These are phyloP conservation scores for Acanthornis magna DNA, from an alignment of 2,797 vertebrate species.

Conservation along the genomic window DNA sequence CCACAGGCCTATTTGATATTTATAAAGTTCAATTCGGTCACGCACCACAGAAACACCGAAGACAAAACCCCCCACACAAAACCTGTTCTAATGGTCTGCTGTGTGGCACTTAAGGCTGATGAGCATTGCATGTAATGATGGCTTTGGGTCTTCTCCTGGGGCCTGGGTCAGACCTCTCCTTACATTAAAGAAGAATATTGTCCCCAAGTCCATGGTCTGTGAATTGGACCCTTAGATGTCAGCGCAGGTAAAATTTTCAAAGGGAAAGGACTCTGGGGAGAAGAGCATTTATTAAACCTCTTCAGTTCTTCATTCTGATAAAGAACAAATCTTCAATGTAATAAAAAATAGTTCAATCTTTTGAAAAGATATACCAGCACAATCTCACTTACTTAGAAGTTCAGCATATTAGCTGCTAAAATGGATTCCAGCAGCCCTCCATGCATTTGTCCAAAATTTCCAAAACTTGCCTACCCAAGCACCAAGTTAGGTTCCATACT, in stretches of 20 bases:
- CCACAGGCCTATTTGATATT: not conserved
- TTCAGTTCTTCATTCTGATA: not conserved
- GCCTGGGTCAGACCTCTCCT: not conserved
- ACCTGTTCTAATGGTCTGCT: not conserved
- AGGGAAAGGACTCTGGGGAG: slow-evolving; percentile 1
- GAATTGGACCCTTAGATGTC: slow-evolving; percentile 22
- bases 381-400: not conserved
- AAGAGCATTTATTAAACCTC: slow-evolving; percentile 37
- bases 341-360: slow-evolving; percentile 30
- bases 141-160: not conserved
- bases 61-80: not conserved
- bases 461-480: not conserved
- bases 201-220: not conserved
- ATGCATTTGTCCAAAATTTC: not conserved
- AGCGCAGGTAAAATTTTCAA: slow-evolving; percentile 14
- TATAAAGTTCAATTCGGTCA: not conserved
- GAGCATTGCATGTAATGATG: not conserved
- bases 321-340: slow-evolving; percentile 14
- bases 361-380: not conserved
- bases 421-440: not conserved
- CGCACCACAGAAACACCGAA: not conserved
- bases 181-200: not conserved
- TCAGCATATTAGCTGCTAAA: not conserved
- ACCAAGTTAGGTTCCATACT: not conserved
- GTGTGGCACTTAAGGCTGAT: not conserved